Percentiles rank a stretch among this genome's conserved stretches.
Conservation (phyloP, 2,888 invertebrate genomes). For the Acronicta aceris region DNA sequence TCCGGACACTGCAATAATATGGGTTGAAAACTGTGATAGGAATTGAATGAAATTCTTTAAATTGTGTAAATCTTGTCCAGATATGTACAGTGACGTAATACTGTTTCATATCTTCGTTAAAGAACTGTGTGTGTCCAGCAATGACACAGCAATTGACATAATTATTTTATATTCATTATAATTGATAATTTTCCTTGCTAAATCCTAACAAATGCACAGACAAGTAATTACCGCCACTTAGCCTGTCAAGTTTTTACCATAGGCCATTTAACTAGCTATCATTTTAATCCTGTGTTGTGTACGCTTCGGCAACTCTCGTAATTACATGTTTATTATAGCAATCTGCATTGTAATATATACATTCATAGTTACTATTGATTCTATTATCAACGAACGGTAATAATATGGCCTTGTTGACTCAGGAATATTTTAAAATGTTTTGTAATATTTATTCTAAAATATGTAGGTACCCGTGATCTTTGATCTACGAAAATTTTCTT, state of each 20-base stretch:
- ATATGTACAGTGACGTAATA: too few relatives aligned
- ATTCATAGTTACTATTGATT: conserved; percentile 41
- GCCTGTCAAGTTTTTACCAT: conserved; percentile 38
- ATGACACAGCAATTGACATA: too few relatives aligned
- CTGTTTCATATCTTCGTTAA: too few relatives aligned
- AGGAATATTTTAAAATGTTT: not conserved
- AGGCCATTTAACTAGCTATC: conserved; percentile 24
- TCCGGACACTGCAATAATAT: too few relatives aligned
- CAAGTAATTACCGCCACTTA: conserved; percentile 19
- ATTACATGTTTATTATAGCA: conserved; percentile 38
- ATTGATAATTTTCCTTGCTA: not conserved
- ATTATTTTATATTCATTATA: too few relatives aligned
- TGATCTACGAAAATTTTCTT: too few relatives aligned
- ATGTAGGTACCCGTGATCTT: too few relatives aligned
- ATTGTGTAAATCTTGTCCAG: too few relatives aligned
- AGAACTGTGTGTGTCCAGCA: too few relatives aligned
- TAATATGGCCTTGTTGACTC: not conserved
- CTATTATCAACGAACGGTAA: conserved; percentile 16
- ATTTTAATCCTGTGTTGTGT: conserved; percentile 27
- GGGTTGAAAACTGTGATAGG: too few relatives aligned
- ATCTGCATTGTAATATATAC: conserved; percentile 45
- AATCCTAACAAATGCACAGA: conserved; percentile 24
- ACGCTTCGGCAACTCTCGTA: conserved; percentile 44
- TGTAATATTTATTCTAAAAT: too few relatives aligned
- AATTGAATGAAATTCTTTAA: too few relatives aligned